Evolutionary conservation across 2,113 vertebrate genomes (phyloP), one percentile per base, ranked within the genome.

Genomic region (Raja brachyura): DNA sequence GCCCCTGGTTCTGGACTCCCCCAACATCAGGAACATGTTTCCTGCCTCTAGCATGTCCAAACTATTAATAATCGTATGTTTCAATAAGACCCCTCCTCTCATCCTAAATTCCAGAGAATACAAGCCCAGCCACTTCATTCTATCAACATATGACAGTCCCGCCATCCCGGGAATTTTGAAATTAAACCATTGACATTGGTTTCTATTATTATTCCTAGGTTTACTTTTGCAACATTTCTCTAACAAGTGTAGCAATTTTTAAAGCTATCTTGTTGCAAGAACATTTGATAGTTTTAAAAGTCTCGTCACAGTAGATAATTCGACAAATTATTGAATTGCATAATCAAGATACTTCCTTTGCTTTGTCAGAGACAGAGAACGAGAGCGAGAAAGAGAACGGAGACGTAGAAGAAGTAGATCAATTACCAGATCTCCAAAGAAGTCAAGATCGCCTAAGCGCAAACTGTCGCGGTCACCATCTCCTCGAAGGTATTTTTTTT

Each of bases 401-500:
- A 97, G 98, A 78, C 97, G 98, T 93, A 94, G 97, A 90, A 95
- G 97, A 94, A 99, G 98, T 96, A 97, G 98, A 74, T 99, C 96
- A 81, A 96, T 96, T 22, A 96, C 98, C 0, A 95, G 98, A 0
- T 98, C 98, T 33, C 98, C 98, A 13, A 98, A 97, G 78, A 98
- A 98, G 76, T 97, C 96, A 22, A 94, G 98, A 4, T 99, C 98
- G 33, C 98, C 98, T 1, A 98, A 97, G 93, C 97, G 97, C 94
- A 98, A 96, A 94, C 61, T 95, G 59, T 98, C 98, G 61, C 97
- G 97, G 13, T 98, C 98, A 18, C 98, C 98, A 0, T 99, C 98
- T 0, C 98, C 97, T 6, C 96, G 97, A 39, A 98, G 98, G 98
- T 99, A 94, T 95, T 8, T 88, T 54, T 83, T 83, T 59, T 48